Evolutionary conservation across 2,888 invertebrate species (phyloP), one percentile per base, ranked within the genome.

Genomic region (Synanthedon vespiformis): DNA sequence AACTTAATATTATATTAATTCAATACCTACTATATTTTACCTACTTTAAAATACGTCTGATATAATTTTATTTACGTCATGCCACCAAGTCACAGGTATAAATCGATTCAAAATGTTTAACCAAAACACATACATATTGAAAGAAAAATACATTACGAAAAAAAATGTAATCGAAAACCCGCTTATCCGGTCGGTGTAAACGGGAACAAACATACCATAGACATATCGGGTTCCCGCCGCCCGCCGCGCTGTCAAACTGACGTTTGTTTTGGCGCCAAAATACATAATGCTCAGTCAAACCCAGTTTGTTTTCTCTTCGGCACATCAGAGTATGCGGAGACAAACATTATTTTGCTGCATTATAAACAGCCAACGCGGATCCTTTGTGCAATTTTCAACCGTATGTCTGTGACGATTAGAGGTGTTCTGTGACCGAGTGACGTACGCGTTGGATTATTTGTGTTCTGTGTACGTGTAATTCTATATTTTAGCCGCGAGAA

Each of bases 211-310:
- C 77, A 77, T 68, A 74, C n/a, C 72, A 74, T 74, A 74, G 77
- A 79, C 73, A 68, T 77, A 84, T 86, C 84, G 71, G 68, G 70
- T 85, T 83, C 70, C 85, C 79, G 81, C 85, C 85, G 84, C 85
- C 85, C 85, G 85, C 81, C 80, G 80, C 75, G 84, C 81, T 85
- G 86, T 86, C 84, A 86, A 74, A 79, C 69, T 85, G 85, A 85
- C 86, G 85, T 86, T 87, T 86, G 83, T 86, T 87, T 86, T 87
- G 84, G 83, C 86, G 86, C 86, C 84, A 80, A 86, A 86, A 85
- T 81, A 84, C 84, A 86, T 85, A 86, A 83, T 80, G 84, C 82
- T 74, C 77, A 80, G 79, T 79, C 80, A 77, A 80, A 77, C 77
- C 67, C 67, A 67, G 85, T 83, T 84, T 86, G 83, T 86, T 86